Evolutionary conservation across 2,797 vertebrate genomes (phyloP), one percentile per base, ranked within the genome.

Genomic region (Cossypha polioptera): DNA sequence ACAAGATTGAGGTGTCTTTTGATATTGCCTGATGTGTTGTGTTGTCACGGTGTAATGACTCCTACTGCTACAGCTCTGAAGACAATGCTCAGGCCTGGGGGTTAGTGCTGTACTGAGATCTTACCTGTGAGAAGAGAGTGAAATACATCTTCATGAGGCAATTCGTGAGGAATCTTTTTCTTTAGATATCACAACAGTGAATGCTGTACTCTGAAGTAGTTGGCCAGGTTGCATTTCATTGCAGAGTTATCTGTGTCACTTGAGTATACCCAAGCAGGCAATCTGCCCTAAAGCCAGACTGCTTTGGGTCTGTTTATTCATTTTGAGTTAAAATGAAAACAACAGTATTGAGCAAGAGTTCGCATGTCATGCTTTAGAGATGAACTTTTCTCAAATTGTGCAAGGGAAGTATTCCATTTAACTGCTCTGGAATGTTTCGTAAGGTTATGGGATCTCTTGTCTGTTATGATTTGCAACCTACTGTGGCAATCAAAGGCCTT

Each of bases 301-400:
- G 21, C 36, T 84, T 90, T 88, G 36, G 33, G 68, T 78, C 61
- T 96, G 68, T 92, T 93, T 94, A 69, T 80, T 80, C 48, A 10
- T 66, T 90, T 75, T 81, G 51, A 94, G 58, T 73, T 81, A 75
- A 94, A 95, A 86, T 45, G 51, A 92, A 94, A 96, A 78, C 91
- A 96, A 68, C 10, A 4, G 14, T 84, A 55, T 90, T 96, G 92
- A 88, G 94, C 89, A 95, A 95, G 58, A 87, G 26, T 65, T 88
- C 80, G 90, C 72, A 22, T 91, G 89, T 88, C 73, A 62, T 75
- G 78, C 73, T 90, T 96, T 73, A 67, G 87, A 91, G 81, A 47
- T 86, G 75, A 92, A 92, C 47, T 90, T 88, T 92, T 94, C 68
- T 95, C 84, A 93, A 90, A 77, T 90, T 95, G 58, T 92, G 89